These are phyloP conservation scores for Geococcyx californianus DNA, from an alignment of 2,113 vertebrate species.

Conservation along the genomic window DNA sequence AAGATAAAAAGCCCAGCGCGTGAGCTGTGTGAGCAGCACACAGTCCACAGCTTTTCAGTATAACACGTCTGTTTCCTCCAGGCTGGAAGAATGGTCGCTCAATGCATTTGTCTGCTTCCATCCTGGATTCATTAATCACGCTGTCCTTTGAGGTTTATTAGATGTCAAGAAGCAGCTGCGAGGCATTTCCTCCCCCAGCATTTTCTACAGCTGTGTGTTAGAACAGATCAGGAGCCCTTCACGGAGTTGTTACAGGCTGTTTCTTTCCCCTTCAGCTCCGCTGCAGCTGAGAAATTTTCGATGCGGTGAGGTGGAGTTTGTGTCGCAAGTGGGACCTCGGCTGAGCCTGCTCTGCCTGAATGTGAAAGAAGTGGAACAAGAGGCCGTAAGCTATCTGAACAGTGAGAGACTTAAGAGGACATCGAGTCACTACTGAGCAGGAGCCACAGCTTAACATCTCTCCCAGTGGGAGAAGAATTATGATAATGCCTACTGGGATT, in stretches of 20 bases:
- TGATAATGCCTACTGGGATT: not conserved
- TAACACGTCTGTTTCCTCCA: not conserved
- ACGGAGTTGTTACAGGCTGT: not conserved
- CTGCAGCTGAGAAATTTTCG: conserved; percentile 59
- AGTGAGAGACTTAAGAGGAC: not conserved
- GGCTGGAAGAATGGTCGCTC: not conserved
- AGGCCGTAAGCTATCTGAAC: not conserved
- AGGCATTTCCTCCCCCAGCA: not conserved
- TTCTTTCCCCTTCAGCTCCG: not conserved
- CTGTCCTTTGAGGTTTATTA: not conserved
- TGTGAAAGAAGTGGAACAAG: conserved; percentile 40
- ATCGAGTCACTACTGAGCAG: not conserved
- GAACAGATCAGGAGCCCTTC: not conserved
- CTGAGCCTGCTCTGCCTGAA: conserved; percentile 37
- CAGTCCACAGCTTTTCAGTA: not conserved
- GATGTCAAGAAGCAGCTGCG: not conserved
- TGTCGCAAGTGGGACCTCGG: conserved; percentile 23
- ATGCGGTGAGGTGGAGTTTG: conserved; percentile 44
- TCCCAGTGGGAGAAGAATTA: not conserved
- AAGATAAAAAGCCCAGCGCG: not conserved
- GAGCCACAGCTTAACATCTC: not conserved
- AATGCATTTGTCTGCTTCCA: not conserved
- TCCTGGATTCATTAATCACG: not conserved
- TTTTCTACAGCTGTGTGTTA: not conserved
- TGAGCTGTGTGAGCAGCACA: not conserved